These are phyloP conservation scores for Hydra vulgaris DNA, from an alignment of 30 jellyfish, hydroid and myxozoan species.

Conservation along the genomic window DNA sequence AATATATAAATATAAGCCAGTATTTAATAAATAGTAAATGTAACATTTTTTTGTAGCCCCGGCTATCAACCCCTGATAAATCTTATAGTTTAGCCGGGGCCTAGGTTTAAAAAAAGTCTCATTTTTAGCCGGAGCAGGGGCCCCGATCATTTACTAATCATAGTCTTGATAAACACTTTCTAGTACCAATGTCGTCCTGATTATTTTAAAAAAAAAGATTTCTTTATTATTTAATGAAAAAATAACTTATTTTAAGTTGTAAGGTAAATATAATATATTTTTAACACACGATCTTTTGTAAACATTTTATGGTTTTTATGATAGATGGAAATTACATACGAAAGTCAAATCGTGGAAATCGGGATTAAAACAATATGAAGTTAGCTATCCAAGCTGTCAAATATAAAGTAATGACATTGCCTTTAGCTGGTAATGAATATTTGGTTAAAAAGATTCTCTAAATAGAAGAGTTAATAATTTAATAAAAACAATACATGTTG, in stretches of 20 bases:
- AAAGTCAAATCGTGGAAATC: not conserved
- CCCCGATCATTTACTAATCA: too few species aligned
- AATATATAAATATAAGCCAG: too few species aligned
- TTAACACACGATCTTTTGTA: not conserved
- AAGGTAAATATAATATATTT: not conserved
- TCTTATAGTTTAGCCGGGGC: too few species aligned
- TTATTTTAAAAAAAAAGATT: not conserved
- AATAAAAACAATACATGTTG: not conserved
- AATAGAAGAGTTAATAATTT: not conserved
- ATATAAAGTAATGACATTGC: not conserved
- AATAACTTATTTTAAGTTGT: not conserved
- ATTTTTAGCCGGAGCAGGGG: too few species aligned
- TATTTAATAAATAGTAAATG: too few species aligned
- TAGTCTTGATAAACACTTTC: not conserved
- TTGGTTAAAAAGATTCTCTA: not conserved
- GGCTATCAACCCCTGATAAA: too few species aligned
- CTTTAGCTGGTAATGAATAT: not conserved
- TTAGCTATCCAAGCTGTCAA: not conserved
- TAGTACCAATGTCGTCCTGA: not conserved
- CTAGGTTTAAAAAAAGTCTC: too few species aligned
- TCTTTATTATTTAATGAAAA: not conserved
- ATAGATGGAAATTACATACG: not conserved
- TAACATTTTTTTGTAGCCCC: too few species aligned
- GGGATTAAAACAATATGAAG: not conserved
- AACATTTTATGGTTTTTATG: not conserved